Base-by-base conservation (phyloP, 1,140 invertebrate genomes). In the Zaprionus camerounensis region DNA sequence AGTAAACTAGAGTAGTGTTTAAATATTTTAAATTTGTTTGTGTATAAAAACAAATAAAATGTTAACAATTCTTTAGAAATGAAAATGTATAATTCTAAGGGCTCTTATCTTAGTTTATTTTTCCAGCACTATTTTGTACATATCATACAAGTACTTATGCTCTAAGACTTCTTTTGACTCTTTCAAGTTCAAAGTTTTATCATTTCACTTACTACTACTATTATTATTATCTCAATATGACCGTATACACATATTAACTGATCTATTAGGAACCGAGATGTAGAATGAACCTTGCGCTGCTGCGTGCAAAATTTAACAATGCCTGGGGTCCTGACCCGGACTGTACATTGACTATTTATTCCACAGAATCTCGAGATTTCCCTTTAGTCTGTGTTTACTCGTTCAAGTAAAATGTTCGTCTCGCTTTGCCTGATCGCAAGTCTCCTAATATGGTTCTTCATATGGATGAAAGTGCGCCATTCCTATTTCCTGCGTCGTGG, bases 401-500 rank as follows among this genome's bases (percentile, higher is more conserved):
- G 7, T 17, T 4, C 41, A 53, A 56, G 26, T 56, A 38, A 31
- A 55, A 78, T 78, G 76, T 65, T 34, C 26, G 20, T 64, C 46
- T 46, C 56, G 5, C 22, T 65, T 7, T 65, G 9, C 34, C 36
- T 78, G 13, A 2, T 58, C 38, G 71, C 31, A 38, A 5, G 55
- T 22, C 6, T 49, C 44, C 41, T 74, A 1, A 12, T 78, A 17
- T 36, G 44, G 12, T 24, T 56, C 17, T 75, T 56, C 22, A 20
- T 75, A 17, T 78, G 76, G 76, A 75, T 78, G 71, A 59, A 36
- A 1, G 57, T 53, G 2, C 55, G 71, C 0, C 49, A 53, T 24
- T 71, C 70, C 12, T 91, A 80, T 56, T 87, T 81, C 17, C 9
- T 62, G 20, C 59, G 68, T 12, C 64, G 63, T 4, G 77, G 77